Conservation (phyloP, 2,797 vertebrate genomes). For the Streptopelia turtur region DNA sequence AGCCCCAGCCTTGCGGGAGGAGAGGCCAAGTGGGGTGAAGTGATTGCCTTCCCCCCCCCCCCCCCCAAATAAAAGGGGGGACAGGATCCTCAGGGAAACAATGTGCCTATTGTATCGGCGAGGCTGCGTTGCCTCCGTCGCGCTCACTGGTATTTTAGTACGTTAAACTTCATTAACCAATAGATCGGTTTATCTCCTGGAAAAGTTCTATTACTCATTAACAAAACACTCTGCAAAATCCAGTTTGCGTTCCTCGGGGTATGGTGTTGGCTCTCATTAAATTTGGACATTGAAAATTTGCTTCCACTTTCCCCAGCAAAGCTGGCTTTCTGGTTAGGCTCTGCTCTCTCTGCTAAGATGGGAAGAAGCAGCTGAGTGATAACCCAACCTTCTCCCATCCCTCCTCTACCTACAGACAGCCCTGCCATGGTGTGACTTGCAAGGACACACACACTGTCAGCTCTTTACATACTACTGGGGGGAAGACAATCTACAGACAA, state of each 20-base stretch:
- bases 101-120: conserved; percentile 28
- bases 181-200: conserved; percentile 11
- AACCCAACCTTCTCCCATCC: not conserved
- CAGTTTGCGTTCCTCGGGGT: not conserved
- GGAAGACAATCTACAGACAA: not conserved
- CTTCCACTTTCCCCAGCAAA: not conserved
- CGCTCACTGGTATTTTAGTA: not conserved
- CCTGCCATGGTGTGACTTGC: not conserved
- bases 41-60: not conserved
- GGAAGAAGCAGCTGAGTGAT: not conserved
- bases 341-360: not conserved
- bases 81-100: conserved; percentile 23
- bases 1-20: not conserved
- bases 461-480: not conserved
- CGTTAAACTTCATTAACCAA: conserved; percentile 34
- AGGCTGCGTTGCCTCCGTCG: not conserved
- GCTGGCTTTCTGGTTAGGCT: not conserved
- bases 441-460: not conserved
- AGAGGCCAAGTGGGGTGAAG: not conserved
- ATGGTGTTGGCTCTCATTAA: not conserved
- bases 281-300: not conserved
- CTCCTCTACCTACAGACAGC: not conserved
- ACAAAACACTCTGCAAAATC: not conserved
- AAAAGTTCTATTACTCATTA: conserved; percentile 57
- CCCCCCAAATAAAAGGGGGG: not conserved